Conservation (phyloP, 2,888 invertebrate genomes). For the Suillia variegata region DNA sequence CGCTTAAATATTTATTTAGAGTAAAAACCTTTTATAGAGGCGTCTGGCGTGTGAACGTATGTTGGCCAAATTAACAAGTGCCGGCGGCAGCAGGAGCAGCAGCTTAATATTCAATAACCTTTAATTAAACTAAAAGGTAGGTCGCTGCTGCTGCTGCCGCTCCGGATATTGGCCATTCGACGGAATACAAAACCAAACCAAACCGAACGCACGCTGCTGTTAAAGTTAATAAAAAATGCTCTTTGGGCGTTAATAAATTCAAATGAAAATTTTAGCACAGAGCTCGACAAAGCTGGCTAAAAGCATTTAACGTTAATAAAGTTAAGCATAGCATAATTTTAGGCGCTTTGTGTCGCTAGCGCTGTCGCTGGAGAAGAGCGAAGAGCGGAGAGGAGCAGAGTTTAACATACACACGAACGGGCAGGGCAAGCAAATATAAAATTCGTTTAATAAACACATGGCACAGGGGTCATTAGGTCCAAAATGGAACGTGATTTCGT, state of each 20-base stretch:
- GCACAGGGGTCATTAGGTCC: conserved; percentile 27
- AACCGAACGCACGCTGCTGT: neutral
- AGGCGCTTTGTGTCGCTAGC: no score
- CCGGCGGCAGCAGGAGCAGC: neutral
- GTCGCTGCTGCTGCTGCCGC: neutral
- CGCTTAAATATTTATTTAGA: no score
- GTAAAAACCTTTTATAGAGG: no score
- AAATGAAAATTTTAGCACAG: conserved; percentile 3
- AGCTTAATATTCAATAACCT: conserved; percentile 1
- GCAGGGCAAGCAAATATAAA: neutral
- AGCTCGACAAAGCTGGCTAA: conserved; percentile 22
- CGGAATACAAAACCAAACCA: no score
- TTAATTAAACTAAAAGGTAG: conserved; percentile 1
- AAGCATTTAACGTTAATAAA: conserved; percentile 30
- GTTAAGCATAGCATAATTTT: conserved; percentile 15
- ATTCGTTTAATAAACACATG: conserved; percentile 27
- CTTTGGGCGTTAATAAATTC: conserved; percentile 1
- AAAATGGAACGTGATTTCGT: conserved; percentile 27
- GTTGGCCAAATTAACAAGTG: neutral
- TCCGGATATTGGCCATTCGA: neutral
- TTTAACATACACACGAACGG: neutral
- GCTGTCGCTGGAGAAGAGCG: no score
- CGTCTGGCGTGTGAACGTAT: no score
- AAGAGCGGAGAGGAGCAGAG: no score
- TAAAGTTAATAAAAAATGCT: neutral